Evolutionary conservation across 2,888 invertebrate genomes (phyloP), one percentile per base, ranked within the genome.

Genomic region (Sinopyrophorus schimmeli): DNA sequence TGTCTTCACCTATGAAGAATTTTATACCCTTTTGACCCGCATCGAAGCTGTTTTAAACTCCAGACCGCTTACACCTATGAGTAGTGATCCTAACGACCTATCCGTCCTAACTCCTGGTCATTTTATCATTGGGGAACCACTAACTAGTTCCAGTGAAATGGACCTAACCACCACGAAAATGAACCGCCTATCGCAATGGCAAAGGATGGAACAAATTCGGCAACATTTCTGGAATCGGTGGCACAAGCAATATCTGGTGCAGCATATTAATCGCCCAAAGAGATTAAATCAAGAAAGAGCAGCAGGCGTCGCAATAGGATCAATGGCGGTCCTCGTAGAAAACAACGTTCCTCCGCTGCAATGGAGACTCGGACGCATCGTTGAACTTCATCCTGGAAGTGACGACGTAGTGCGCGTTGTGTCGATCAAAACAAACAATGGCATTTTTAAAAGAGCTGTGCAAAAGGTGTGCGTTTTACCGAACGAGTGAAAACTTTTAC

Each of bases 21-120:
- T 64, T 27, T 31, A 47, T 9, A 64, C 62, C 2, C 11, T 60
- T 1, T 6, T 57, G 3, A 46, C 49, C 5, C 55, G 55, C 31
- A 58, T 62, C 10, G 60, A 63, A 39, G 60, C 60, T 1, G 42
- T 49, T n/a, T 23, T 62, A 1, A 64, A 64, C 38, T 60, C 59
- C 5, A 18, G 60, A 12, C 60, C 63, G 2, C 12, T 34, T 9
- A 21, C 12, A 4, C 11, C 21, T 5, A 3, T 21, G 9, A 21
- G 21, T 9, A 11, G 11, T 44, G 11, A 21, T 3, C 10, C 49
- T 9, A 9, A 26, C 9, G 26, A 26, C 26, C 4, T 26, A 3
- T 4, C 5, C 4, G 6, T 9, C 5, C 12, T 18, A n/a, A 34
- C 34, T 1, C 34, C 34, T 1, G 34, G 20, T 1, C 34, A 20